Percentiles rank a stretch among this genome's conserved stretches.
phyloP scores from a whole-genome alignment of 2,113 vertebrate species.

The Globicephala melas region DNA sequence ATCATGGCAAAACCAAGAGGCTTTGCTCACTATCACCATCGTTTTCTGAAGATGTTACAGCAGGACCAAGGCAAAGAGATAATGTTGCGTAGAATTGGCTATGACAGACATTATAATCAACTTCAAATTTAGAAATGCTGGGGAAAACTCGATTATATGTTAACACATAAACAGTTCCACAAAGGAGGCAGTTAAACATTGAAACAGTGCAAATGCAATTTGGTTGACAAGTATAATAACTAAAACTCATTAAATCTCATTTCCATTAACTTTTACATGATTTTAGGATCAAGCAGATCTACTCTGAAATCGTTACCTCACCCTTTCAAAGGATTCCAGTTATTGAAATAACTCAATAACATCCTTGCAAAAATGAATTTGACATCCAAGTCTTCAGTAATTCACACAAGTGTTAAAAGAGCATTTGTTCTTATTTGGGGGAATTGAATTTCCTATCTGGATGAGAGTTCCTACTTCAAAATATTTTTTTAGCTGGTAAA shows the following conservation, averaged over 20 bases:
- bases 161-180: not conserved
- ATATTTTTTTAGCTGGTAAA: not conserved
- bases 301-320: not conserved
- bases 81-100: not conserved
- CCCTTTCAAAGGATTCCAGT: not conserved
- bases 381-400: not conserved
- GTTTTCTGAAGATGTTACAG: not conserved
- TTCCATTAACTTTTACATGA: not conserved
- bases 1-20: not conserved
- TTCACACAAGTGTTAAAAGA: not conserved
- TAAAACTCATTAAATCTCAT: not conserved
- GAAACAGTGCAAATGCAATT: not conserved
- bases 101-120: not conserved
- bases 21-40: not conserved
- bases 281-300: not conserved
- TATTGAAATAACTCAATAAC: constrained; percentile 23
- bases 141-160: not conserved
- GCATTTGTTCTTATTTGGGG: not conserved
- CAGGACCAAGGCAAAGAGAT: not conserved
- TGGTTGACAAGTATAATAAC: not conserved
- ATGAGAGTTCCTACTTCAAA: constrained; percentile 15
- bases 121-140: not conserved
- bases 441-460: not conserved
- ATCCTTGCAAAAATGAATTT: not conserved
- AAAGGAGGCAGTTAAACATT: not conserved